Conservation (phyloP, 2,797 vertebrate species). For the Eulemur albifrons region DNA sequence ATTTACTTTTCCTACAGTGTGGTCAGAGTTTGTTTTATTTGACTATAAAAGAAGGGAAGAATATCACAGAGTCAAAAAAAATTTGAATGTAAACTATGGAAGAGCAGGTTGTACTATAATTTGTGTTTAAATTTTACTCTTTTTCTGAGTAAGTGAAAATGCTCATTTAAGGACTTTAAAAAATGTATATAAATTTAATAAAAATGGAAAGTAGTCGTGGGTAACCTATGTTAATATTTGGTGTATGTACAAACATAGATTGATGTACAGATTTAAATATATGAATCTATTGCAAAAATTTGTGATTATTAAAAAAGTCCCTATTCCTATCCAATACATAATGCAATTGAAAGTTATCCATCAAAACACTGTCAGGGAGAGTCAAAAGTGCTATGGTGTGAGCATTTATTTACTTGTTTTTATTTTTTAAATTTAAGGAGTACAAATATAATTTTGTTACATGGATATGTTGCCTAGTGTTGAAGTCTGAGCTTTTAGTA, state of each 20-base stretch:
- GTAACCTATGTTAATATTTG: not conserved
- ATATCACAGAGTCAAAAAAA: not conserved
- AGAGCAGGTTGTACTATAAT: not conserved
- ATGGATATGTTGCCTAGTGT: no score
- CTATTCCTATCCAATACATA: not conserved
- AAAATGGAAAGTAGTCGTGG: not conserved
- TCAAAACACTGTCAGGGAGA: not conserved
- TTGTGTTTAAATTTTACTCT: not conserved
- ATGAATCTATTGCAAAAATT: not conserved
- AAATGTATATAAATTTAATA: not conserved
- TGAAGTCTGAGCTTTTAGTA: no score
- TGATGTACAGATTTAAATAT: not conserved
- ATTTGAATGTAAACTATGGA: not conserved
- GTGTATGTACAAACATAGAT: not conserved
- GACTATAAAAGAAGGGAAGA: not conserved
- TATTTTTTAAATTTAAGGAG: no score
- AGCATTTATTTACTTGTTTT: not conserved
- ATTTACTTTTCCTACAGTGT: not conserved
- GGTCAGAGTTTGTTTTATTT: not conserved
- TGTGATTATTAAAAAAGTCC: not conserved
- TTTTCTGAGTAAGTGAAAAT: not conserved
- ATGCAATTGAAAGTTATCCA: not conserved
- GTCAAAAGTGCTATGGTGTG: not conserved
- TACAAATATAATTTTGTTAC: no score
- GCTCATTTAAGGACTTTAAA: not conserved